These are phyloP conservation scores for Bombyx mori DNA, from an alignment of 1,140 invertebrate species.

Conservation along the genomic window ASM3026992v2 NC_085108.1:557501-558000, in stretches of 20 bases:
- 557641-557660: slow-evolving; percentile 60
- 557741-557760: too few species aligned
- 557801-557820: slow-evolving; percentile 19
- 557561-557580: too few species aligned
- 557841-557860: slow-evolving; percentile 61
- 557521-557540: too few species aligned
- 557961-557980: slow-evolving; percentile 37
- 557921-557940: slow-evolving; percentile 22
- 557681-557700: slow-evolving; percentile 44
- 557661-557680: slow-evolving; percentile 47
- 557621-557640: slow-evolving; percentile 60
- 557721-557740: too few species aligned
- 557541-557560: too few species aligned
- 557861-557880: slow-evolving; percentile 47
- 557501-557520: too few species aligned
- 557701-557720: too few species aligned
- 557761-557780: too few species aligned
- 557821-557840: slow-evolving; percentile 61
- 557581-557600: too few species aligned
- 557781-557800: too few species aligned
- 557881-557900: slow-evolving; percentile 39
- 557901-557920: slow-evolving; percentile 50
- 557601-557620: too few species aligned
- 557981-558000: slow-evolving; percentile 55
- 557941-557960: slow-evolving; percentile 10